Base-by-base conservation (phyloP, 2,797 vertebrate genomes). In the Pterois miles region DNA sequence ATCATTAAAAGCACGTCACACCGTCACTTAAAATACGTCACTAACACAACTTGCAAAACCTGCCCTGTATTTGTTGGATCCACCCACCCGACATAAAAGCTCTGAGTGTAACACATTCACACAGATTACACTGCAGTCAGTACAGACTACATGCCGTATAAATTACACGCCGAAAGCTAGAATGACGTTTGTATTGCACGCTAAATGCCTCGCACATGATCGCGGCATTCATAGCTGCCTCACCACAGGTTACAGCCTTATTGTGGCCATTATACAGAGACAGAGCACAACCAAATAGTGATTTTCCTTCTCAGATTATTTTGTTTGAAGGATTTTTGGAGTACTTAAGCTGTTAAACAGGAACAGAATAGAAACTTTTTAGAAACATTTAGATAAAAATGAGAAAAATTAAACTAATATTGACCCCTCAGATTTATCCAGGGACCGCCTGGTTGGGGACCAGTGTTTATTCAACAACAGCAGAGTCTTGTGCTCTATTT, bases 381-480 rank as follows among this genome's bases (percentile, higher is more conserved):
- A 8, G 5, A 43, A 25, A 23, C 38, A 27, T 64, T 64, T 22
- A 31, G 25, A 25, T 27, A 6, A 43, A 22, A 31, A 6, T 11
- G 25, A 48, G 27, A 57, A 56, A 50, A 27, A 38, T 14, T 13
- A 50, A n/a, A 69, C 7, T 16, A 14, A 3, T 22, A 34, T 31
- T 67, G 20, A 34, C 34, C 33, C 14, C 8, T 29, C 29, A 38
- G n/a, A 53, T 74, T 20, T 13, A 50, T 31, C 23, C 7, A 31
- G 50, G 1, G 53, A 14, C 16, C 0, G 11, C 5, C 22, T 33
- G 33, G 56, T 60, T 33, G 13, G 29, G 12, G 33, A 18, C 27
- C 11, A 18, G 36, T 11, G 6, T 57, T 65, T 56, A 38, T 53
- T 64, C 31, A 67, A 53, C 31, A 69, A 29, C 69, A 74, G 16